Evolutionary conservation across 2,113 vertebrate genomes (phyloP), one percentile per base, ranked within the genome.

Genomic region (Emydocephalus ijimae): DNA sequence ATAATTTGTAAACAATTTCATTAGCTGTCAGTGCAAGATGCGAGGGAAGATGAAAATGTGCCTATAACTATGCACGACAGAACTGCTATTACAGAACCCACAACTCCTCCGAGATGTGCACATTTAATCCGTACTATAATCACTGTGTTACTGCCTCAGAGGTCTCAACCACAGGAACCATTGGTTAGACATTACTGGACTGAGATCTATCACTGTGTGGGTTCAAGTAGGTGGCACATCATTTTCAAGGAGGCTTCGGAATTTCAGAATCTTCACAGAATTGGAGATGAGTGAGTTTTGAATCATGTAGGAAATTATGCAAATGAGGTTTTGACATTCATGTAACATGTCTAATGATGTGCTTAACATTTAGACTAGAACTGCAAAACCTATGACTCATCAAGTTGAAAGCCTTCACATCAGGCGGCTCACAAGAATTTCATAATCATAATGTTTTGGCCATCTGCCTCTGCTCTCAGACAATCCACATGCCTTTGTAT

Each of bases 1-100:
- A 91, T 94, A 86, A 94, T 88, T 95, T 92, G 89, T 94, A 95
- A 88, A 1, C 5, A 89, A 93, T 95, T 96, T 96, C 91, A 96
- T 93, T 96, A 95, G 91, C 94, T 94, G 89, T 5, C 26, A 93
- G 88, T 59, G 29, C 86, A 89, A 89, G 0, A 93, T 90, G 48
- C 14, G 56, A 93, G 94, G 92, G 85, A 92, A 95, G 92, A 92
- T 0, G 0, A 93, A 95, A 95, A 87, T 61, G 94, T 92, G 0
- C 3, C 39, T 45, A 92, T 69, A 92, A 23, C 34, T 87, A 54
- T 94, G 91, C 0, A 0, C 26, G 88, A 52, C 57, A 0, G 0
- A 95, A 94, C 34, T 85, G 89, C 55, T 95, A 87, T 90, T 94
- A 89, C 0, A 93, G 95, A 89, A 92, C 52, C 69, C 0, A 0